These are phyloP conservation scores for Sander lucioperca DNA, from an alignment of 2,113 vertebrate genomes.

Conservation along the genomic window DNA sequence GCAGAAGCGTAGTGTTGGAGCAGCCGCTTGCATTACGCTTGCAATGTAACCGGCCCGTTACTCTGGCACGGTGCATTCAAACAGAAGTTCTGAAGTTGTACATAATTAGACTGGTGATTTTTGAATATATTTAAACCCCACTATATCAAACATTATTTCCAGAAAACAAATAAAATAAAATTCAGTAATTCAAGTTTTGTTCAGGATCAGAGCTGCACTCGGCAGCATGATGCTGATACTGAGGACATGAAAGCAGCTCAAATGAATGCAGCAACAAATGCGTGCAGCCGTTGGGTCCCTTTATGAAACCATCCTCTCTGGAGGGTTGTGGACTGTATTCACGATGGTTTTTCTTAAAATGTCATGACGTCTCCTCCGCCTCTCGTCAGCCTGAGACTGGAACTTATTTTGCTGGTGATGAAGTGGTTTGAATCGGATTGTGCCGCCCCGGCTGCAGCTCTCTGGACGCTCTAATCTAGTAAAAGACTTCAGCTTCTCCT, in stretches of 20 bases:
- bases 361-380: neutral
- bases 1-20: too few species aligned
- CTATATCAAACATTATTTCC: too few species aligned
- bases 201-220: neutral
- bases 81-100: neutral
- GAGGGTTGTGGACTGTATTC: neutral
- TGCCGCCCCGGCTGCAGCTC: constrained; percentile 11
- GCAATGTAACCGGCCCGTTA: too few species aligned
- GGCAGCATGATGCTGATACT: neutral
- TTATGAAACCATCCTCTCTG: neutral
- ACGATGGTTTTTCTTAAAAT: neutral
- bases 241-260: neutral
- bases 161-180: too few species aligned
- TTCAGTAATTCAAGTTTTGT: neutral
- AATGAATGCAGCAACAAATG: neutral
- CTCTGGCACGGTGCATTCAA: neutral
- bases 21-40: too few species aligned
- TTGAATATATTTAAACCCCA: too few species aligned
- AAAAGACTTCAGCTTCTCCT: constrained; percentile 37
- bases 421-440: constrained; percentile 22
- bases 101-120: too few species aligned
- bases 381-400: neutral
- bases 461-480: constrained; percentile 56
- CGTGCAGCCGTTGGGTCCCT: neutral
- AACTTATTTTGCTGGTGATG: constrained; percentile 6